These are phyloP conservation scores for Silvanus unidentatus DNA, from an alignment of 2,888 invertebrate species.

Conservation along the genomic window DNA sequence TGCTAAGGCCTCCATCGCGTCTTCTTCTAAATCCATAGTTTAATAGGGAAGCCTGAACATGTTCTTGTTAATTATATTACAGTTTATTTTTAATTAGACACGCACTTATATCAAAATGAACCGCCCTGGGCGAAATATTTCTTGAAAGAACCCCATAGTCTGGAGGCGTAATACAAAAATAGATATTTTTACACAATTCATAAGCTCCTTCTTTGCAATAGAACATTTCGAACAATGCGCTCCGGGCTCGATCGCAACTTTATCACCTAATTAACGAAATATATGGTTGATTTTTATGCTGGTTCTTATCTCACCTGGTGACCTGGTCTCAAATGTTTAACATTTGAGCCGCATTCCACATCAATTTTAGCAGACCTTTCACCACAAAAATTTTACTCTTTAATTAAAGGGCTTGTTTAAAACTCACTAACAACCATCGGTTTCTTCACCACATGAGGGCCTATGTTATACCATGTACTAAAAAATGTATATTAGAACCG, in stretches of 20 bases:
- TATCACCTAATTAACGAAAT: constrained; percentile 51
- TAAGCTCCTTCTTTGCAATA: constrained; percentile 86
- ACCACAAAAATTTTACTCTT: no score
- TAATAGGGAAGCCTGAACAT: constrained; percentile 77
- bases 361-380: constrained; percentile 77
- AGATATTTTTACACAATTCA: constrained; percentile 82
- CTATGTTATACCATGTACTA: constrained; percentile 77
- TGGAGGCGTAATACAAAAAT: constrained; percentile 95
- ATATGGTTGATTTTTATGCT: no score
- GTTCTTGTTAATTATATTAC: no score
- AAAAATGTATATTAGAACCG: constrained; percentile 91
- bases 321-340: constrained; percentile 56
- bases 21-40: constrained; percentile 89
- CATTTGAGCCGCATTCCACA: constrained; percentile 65
- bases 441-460: constrained; percentile 73
- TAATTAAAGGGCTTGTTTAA: no score
- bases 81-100: no score
- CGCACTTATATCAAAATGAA: no score
- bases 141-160: constrained; percentile 80
- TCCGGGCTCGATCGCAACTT: constrained; percentile 93
- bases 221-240: constrained; percentile 77
- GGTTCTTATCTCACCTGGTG: no score
- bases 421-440: constrained; percentile 89
- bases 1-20: constrained; percentile 88
- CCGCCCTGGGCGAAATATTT: no score